A percentile compares a stretch with the other conserved stretches of the same genome.
Conservation (phyloP, 2,888 invertebrate species). For the Nematopogon swammerdamellus region DNA sequence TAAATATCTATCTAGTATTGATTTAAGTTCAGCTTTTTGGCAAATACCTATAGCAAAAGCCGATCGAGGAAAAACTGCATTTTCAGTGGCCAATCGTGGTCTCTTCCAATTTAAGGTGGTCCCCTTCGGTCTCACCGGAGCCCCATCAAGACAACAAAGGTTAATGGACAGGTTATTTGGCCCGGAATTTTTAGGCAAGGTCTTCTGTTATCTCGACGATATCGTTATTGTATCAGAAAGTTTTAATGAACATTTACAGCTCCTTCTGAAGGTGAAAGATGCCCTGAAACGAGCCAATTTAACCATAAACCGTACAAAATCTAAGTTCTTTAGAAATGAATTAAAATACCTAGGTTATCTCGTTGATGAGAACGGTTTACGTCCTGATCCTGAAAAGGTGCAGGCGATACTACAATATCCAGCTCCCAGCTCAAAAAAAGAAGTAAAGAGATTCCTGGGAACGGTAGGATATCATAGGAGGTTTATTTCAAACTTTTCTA, state of each 20-base stretch:
- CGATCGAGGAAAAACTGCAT: constrained; percentile 7
- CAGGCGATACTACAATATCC: constrained; percentile 13
- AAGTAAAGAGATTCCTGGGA: constrained; percentile 10
- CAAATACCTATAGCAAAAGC: constrained; percentile 1
- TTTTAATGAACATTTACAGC: constrained; percentile 11
- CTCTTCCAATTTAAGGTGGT: constrained; percentile 10
- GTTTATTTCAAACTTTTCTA: constrained; percentile 2
- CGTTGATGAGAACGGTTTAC: constrained; percentile 13
- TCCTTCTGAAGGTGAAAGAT: background rate
- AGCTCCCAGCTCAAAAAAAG: constrained; percentile 10
- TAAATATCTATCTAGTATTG: no score
- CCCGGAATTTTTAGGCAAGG: constrained; percentile 12
- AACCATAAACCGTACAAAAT: background rate
- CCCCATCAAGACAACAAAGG: constrained; percentile 16
- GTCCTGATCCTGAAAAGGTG: constrained; percentile 13
- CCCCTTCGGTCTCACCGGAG: constrained; percentile 12
- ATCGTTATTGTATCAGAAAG: constrained; percentile 3
- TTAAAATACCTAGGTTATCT: constrained; percentile 13
- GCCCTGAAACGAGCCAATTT: background rate
- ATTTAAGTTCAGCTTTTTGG: no score
- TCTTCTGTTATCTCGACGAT: no score
- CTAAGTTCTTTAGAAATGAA: no score
- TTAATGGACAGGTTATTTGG: constrained; percentile 12
- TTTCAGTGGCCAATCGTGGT: constrained; percentile 12
- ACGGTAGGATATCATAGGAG: constrained; percentile 5